Base-by-base conservation (phyloP, 2,797 vertebrate genomes). In the Choloepus didactylus region DNA sequence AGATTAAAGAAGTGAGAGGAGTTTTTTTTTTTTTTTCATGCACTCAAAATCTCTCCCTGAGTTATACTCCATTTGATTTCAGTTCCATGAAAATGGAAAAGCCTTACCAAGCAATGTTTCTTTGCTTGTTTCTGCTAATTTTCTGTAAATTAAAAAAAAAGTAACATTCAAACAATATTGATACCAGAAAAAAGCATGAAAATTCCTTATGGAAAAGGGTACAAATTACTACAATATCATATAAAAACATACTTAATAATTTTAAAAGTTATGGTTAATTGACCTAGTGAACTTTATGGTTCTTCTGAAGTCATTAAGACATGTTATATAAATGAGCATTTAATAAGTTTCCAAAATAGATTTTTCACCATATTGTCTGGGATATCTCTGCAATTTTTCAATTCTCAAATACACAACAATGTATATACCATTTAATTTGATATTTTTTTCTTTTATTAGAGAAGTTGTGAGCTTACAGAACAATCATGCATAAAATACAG, bases 261-360 rank as follows among this genome's bases (percentile, higher is more conserved):
- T 93, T 79, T 54, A 16, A 8, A 95, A 94, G 81, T 11, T 84
- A 73, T 11, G 9, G 41, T 80, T 95, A 91, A 91, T 72, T 95
- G 79, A 96, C 31, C 51, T 70, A 49, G 38, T 92, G 82, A 96
- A 75, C 41, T 56, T 69, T 67, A 60, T n/a, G 25, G 49, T 91
- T 95, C 69, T 91, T 89, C 49, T 81, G 38, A 93, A 95, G 87
- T 81, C 85, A 86, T 93, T 86, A 96, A 81, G 64, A 83, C 60
- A 38, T 35, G 41, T 51, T 70, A 80, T 62, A 16, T 83, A 96
- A 96, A 94, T 87, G 66, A 88, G 51, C 38, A 89, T 79, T 92
- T 95, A 96, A 90, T 90, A 89, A 59, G 51, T 12, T 66, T 64
- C 81, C 70, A 91, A 88, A 92, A 60, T 15, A 75, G 38, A 54